Conservation (phyloP, 1,140 invertebrate species). For the Orius insidiosus region DNA sequence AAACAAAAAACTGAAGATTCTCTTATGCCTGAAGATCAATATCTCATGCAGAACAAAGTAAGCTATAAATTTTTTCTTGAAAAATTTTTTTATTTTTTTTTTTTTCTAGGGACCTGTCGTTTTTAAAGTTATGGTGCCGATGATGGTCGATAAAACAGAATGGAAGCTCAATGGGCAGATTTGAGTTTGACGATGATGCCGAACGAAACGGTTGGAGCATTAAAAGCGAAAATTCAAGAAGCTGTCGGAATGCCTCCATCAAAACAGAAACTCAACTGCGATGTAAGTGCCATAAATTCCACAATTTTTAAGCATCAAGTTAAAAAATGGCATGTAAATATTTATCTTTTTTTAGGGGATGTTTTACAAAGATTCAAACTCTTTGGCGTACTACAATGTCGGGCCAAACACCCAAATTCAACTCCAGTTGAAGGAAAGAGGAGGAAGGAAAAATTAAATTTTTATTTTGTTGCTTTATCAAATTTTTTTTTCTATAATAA, state of each 20-base stretch:
- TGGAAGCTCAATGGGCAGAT: constrained; percentile 93
- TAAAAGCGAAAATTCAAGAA: constrained; percentile 83
- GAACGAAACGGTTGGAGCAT: constrained; percentile 59
- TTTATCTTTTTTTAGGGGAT: constrained; percentile 53
- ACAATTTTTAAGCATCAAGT: too few relatives aligned
- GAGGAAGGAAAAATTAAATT: constrained; percentile 87
- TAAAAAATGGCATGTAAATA: too few relatives aligned
- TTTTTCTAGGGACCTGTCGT: constrained; percentile 43
- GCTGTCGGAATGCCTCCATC: constrained; percentile 83
- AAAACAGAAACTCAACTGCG: constrained; percentile 90
- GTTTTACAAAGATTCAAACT: constrained; percentile 95
- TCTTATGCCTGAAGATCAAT: constrained; percentile 72
- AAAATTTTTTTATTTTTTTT: constrained; percentile 21
- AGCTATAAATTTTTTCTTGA: constrained; percentile 2
- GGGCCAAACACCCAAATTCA: constrained; percentile 64
- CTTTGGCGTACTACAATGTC: constrained; percentile 91
- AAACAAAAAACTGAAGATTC: constrained; percentile 82
- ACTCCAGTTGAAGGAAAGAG: constrained; percentile 89
- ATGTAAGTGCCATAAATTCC: constrained; percentile 43
- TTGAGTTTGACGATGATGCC: constrained; percentile 62
- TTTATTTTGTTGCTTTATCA: background rate
- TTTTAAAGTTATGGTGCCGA: constrained; percentile 62
- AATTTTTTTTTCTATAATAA: background rate
- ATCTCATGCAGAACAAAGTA: constrained; percentile 43
- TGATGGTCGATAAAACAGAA: constrained; percentile 76